Percentiles rank a stretch among this genome's conserved stretches.
Evolutionary conservation across 2,888 invertebrate species (phyloP).

Genomic region (Epinotia bilunana): DNA sequence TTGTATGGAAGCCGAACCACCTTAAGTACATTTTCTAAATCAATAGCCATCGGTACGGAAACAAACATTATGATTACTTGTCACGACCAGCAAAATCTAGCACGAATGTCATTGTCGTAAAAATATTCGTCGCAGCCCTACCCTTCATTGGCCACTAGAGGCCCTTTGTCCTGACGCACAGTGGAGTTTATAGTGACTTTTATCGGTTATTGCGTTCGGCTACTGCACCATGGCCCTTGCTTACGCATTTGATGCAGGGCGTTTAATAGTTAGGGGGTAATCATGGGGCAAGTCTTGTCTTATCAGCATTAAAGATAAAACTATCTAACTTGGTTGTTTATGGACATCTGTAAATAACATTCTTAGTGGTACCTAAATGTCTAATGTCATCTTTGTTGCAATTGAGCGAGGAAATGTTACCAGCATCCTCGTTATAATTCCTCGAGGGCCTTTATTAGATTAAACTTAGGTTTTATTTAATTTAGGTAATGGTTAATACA

Average conservation of each 20-base stretch:
- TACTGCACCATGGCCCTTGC: constrained; percentile 63
- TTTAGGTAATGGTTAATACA: too few relatives aligned
- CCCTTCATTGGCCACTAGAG: constrained; percentile 58
- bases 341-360: not conserved
- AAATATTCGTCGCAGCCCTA: constrained; percentile 47
- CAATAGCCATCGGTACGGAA: constrained; percentile 9
- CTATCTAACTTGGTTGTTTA: not conserved
- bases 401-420: too few relatives aligned
- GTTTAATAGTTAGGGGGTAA: constrained; percentile 31
- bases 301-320: constrained; percentile 18
- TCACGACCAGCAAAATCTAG: constrained; percentile 40
- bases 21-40: not conserved
- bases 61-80: constrained; percentile 26
- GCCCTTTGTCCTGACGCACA: constrained; percentile 72
- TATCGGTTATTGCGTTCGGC: constrained; percentile 72
- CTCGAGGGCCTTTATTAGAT: too few relatives aligned
- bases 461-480: too few relatives aligned
- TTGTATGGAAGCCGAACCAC: too few relatives aligned
- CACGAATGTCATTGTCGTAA: constrained; percentile 35
- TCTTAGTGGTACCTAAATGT: not conserved
- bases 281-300: constrained; percentile 12
- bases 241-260: constrained; percentile 37
- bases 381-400: too few relatives aligned
- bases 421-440: too few relatives aligned
- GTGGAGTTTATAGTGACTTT: constrained; percentile 71